phyloP scores from a whole-genome alignment of 1,140 invertebrate species.

The Aphelinus certus region DNA sequence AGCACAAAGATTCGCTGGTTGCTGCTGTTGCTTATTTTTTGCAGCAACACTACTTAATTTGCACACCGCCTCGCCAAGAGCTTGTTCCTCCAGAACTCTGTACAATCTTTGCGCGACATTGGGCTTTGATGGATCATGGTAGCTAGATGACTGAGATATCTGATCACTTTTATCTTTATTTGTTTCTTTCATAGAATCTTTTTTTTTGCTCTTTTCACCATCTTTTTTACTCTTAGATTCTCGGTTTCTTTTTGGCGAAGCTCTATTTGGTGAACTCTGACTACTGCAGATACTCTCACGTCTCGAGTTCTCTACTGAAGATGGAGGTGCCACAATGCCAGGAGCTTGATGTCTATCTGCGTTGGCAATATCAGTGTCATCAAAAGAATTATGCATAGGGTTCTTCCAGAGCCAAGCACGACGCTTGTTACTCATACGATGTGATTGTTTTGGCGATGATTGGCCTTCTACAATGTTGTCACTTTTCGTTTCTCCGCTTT shows the following conservation, averaged over 20 bases:
- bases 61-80: conserved; percentile 55
- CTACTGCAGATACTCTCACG: conserved; percentile 55
- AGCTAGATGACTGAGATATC: not conserved
- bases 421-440: conserved; percentile 42
- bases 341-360: conserved; percentile 39
- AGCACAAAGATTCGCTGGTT: conserved; percentile 43
- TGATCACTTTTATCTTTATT: not conserved
- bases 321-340: conserved; percentile 32
- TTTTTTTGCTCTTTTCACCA: conserved; percentile 47
- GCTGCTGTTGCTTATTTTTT: conserved; percentile 44
- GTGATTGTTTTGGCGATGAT: not conserved
- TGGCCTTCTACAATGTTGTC: conserved; percentile 42
- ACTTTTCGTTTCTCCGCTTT: conserved; percentile 52
- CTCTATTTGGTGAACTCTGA: conserved; percentile 56
- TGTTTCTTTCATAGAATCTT: conserved; percentile 49
- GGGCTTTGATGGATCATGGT: conserved; percentile 41
- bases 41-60: conserved; percentile 46
- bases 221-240: conserved; percentile 49
- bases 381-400: conserved; percentile 52
- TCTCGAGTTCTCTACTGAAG: conserved; percentile 54
- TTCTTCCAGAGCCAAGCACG: conserved; percentile 60
- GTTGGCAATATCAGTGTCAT: conserved; percentile 56
- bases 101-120: conserved; percentile 59
- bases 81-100: conserved; percentile 62
- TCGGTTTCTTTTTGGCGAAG: conserved; percentile 56